Percentiles rank a stretch among this genome's conserved stretches.
Evolutionary conservation across 64 coral and sea anemone genomes (phyloP).

Genomic region (Montipora capricornis): DNA sequence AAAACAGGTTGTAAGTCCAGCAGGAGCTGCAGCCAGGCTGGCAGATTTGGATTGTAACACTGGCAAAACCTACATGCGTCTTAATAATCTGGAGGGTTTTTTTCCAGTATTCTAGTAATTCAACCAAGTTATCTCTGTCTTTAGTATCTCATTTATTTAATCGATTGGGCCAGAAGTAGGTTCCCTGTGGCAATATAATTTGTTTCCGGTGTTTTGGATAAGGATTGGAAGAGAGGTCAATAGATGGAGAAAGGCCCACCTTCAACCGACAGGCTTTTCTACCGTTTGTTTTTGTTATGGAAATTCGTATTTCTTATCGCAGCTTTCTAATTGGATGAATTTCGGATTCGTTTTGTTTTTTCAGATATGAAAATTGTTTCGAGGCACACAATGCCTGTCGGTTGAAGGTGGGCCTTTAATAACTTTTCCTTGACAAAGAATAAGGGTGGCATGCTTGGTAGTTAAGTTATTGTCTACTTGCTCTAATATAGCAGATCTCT

Average conservation of each 20-base stretch:
- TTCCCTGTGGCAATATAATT: neutral
- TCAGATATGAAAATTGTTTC: no score
- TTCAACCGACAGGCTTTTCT: no score
- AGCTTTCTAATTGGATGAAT: no score
- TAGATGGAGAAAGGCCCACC: no score
- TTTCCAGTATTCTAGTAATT: neutral
- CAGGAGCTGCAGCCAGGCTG: neutral
- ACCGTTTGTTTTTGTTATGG: no score
- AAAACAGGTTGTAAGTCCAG: slow-evolving; percentile 28
- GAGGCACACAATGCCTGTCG: no score
- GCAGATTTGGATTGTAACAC: no score
- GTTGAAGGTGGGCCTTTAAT: no score
- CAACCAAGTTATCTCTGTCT: no score
- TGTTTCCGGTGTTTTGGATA: neutral
- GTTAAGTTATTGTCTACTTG: no score
- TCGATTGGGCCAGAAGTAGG: neutral
- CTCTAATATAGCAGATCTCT: neutral
- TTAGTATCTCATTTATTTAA: neutral
- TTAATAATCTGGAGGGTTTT: slow-evolving; percentile 13
- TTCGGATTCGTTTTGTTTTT: no score
- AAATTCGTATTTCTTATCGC: no score
- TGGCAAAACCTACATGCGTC: neutral
- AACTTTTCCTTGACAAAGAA: slow-evolving; percentile 18
- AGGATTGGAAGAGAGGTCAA: neutral
- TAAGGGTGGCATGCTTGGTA: neutral